Base-by-base conservation (phyloP, 2,113 vertebrate genomes). In the Plotosus lineatus region DNA sequence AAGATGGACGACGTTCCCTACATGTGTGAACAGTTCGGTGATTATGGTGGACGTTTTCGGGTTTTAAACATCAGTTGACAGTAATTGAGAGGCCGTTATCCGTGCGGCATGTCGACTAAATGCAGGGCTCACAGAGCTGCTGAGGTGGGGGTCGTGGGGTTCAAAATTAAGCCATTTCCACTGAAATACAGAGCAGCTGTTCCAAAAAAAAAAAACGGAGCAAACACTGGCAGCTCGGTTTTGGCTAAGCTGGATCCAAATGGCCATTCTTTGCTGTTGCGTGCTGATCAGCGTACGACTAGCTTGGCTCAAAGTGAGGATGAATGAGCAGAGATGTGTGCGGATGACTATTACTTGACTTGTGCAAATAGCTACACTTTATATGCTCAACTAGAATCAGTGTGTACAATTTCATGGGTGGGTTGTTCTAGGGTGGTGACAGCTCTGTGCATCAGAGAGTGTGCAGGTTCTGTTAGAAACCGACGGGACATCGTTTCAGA, bases 1-100 rank as follows among this genome's bases (percentile, higher is more conserved):
- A 50, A 9, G 26, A 7, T 48, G 6, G 44, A 3, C 26, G 21
- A 73, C 2, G 19, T 51, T 73, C 10, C 9, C 6, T 4, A 21
- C 42, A 53, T 74, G 71, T 74, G 48, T 51, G n/a, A 74, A 38
- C 2, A 4, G 4, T 74, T 53, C 53, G 71, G 71, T 51, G 71
- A 74, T 38, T 53, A 53, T 2, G 3, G 71, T 11, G 48, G 28
- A 74, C 48, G 3, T 36, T 53, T 72, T 23, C 23, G 31, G 11
- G 1, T 51, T 51, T 36, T 38, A 36, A 55, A 38, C 10, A 38
- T 53, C 28, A 36, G 28, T 23, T 31, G 7, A 11, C 40, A 23
- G 21, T 53, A 23, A 55, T 38, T 38, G 44, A 72, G 14, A 31
- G 2, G 17, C 44, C 44, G 11, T 31, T 31, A 31, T 33, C 3